Percentiles rank a stretch among this genome's conserved stretches.
phyloP scores from a whole-genome alignment of 2,888 invertebrate genomes.

The Thera obeliscata region DNA sequence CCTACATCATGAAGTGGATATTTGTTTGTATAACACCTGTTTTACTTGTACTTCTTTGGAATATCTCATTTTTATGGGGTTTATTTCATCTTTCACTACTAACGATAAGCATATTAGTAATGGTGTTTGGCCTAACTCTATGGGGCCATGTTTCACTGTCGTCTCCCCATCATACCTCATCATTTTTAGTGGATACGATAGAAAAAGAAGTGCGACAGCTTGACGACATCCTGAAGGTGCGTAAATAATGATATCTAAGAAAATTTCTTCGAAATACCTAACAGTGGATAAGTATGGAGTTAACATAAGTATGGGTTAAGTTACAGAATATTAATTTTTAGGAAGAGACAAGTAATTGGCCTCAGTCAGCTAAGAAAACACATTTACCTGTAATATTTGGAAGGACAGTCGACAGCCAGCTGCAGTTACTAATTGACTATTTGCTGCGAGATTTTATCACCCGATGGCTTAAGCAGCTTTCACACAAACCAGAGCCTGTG shows the following conservation, averaged over 20 bases:
- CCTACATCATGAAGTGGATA: conserved; percentile 63
- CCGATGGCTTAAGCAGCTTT: conserved; percentile 89
- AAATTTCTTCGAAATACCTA: too few species aligned
- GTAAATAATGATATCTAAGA: conserved; percentile 3
- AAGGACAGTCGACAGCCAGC: conserved; percentile 91
- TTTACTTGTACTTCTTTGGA: conserved; percentile 63
- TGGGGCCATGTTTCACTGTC: conserved; percentile 87
- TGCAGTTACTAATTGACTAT: conserved; percentile 93
- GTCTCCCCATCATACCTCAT: conserved; percentile 86
- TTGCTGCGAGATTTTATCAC: conserved; percentile 91
- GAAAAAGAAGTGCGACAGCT: conserved; percentile 86
- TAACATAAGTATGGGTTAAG: background rate
- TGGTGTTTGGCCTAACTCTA: conserved; percentile 72
- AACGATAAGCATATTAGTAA: conserved; percentile 58
- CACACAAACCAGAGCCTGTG: conserved; percentile 87
- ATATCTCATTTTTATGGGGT: conserved; percentile 65
- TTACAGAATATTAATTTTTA: conserved; percentile 36
- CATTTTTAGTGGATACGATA: conserved; percentile 83
- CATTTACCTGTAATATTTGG: conserved; percentile 92
- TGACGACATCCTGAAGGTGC: conserved; percentile 86
- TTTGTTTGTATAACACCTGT: conserved; percentile 56
- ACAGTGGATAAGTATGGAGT: too few species aligned
- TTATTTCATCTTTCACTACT: conserved; percentile 62
- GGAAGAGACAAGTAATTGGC: conserved; percentile 77
- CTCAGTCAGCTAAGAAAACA: conserved; percentile 67